Evolutionary conservation across 2,888 invertebrate species (phyloP).

Genomic region (Netelia inedita): DNA sequence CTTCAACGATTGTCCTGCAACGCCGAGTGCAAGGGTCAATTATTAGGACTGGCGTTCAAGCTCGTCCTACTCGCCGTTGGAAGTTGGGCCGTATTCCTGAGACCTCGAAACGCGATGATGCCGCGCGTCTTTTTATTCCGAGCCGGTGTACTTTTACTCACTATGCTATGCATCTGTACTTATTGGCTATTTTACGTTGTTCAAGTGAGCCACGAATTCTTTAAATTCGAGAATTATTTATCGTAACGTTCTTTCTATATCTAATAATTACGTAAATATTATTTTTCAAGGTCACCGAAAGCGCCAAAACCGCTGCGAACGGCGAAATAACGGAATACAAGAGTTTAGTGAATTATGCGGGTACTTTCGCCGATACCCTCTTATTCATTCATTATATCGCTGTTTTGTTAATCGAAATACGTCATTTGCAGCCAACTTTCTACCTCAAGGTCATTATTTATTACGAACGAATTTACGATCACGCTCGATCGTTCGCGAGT

Average conservation of each 20-base stretch:
- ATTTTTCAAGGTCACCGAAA: slow-evolving; percentile 88
- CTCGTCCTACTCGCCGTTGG: slow-evolving; percentile 95
- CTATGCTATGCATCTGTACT: slow-evolving; percentile 96
- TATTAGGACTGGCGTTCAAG: slow-evolving; percentile 96
- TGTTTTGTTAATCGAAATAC: slow-evolving; percentile 96
- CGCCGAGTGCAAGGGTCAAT: slow-evolving; percentile 96
- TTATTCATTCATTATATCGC: slow-evolving; percentile 98
- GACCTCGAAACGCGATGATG: slow-evolving; percentile 93
- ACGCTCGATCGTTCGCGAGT: not conserved
- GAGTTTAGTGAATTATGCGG: slow-evolving; percentile 96
- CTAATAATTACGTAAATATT: slow-evolving; percentile 10
- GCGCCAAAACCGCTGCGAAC: slow-evolving; percentile 92
- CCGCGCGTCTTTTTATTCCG: slow-evolving; percentile 97
- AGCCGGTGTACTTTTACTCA: slow-evolving; percentile 94
- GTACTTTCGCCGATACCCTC: slow-evolving; percentile 96
- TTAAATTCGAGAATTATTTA: not conserved
- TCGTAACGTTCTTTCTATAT: not conserved
- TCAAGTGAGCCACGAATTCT: slow-evolving; percentile 86
- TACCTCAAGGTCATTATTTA: slow-evolving; percentile 89
- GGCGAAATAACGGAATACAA: slow-evolving; percentile 95
- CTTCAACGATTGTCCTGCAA: slow-evolving; percentile 92
- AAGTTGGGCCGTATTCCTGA: slow-evolving; percentile 96
- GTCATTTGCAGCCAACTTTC: slow-evolving; percentile 96
- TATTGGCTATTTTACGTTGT: slow-evolving; percentile 99
- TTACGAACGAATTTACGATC: not conserved